These are phyloP conservation scores for Caloenas nicobarica DNA, from an alignment of 2,113 vertebrate species.

Conservation along the genomic window DNA sequence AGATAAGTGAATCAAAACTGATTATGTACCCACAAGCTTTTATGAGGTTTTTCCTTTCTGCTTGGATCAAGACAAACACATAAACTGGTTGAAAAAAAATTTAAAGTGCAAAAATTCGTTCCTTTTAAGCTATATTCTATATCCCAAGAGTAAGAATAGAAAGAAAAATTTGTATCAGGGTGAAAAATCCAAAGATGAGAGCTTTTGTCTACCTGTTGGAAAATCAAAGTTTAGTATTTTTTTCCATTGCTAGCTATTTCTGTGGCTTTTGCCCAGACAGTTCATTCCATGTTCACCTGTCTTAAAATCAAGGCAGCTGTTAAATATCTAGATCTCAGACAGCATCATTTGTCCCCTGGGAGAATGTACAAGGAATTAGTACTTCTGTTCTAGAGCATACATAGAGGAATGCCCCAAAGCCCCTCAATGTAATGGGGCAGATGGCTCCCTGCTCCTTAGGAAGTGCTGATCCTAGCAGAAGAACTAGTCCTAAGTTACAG, in stretches of 20 bases:
- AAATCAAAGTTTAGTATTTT: accelerated
- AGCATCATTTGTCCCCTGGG: neutral
- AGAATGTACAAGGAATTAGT: neutral
- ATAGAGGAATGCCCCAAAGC: neutral
- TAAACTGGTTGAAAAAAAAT: neutral
- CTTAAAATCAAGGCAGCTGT: neutral
- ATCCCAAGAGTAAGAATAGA: neutral
- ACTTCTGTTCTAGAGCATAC: neutral
- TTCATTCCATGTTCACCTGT: neutral
- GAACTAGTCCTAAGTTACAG: neutral
- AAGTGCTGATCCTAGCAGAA: neutral
- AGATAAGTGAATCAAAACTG: neutral
- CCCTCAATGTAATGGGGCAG: accelerated
- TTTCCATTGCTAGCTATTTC: neutral
- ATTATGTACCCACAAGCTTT: neutral
- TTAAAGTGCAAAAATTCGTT: neutral
- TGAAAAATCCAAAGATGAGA: neutral
- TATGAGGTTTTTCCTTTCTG: neutral
- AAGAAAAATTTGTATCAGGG: neutral
- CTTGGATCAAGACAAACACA: neutral
- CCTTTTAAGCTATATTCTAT: neutral
- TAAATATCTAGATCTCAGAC: neutral
- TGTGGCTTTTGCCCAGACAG: neutral
- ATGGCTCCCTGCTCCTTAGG: neutral
- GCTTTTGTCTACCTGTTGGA: neutral